phyloP scores from a whole-genome alignment of 2,797 vertebrate species.

The Chrysocyon brachyurus region DNA sequence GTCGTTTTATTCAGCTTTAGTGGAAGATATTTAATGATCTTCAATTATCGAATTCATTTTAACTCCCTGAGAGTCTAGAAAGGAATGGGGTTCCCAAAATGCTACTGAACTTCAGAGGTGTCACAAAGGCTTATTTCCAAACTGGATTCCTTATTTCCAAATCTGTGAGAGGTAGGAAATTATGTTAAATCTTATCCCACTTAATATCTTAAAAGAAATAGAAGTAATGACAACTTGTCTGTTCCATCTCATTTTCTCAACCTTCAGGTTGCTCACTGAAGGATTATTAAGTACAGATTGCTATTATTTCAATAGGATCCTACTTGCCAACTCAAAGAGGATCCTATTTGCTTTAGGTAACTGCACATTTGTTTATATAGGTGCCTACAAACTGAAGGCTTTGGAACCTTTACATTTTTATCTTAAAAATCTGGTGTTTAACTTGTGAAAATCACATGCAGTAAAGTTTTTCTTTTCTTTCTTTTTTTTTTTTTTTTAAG shows the following conservation, averaged over 20 bases:
- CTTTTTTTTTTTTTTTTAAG: too few relatives aligned
- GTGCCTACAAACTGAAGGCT: not conserved
- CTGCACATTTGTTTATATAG: not conserved
- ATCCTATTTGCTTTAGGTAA: not conserved
- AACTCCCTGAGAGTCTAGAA: conserved; percentile 1
- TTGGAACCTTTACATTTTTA: not conserved
- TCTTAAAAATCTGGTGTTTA: not conserved
- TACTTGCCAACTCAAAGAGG: not conserved
- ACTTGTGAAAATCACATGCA: conserved; percentile 50
- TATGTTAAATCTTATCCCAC: not conserved
- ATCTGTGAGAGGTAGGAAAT: not conserved
- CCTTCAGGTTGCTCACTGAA: not conserved
- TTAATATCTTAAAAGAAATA: conserved; percentile 11
- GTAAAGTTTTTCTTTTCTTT: not conserved
- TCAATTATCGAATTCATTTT: conserved; percentile 24
- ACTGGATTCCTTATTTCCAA: not conserved
- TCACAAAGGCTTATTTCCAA: conserved; percentile 26
- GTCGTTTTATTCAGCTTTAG: not conserved
- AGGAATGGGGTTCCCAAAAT: conserved; percentile 28
- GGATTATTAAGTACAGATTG: not conserved
- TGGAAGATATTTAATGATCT: conserved; percentile 19
- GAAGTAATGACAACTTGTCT: not conserved
- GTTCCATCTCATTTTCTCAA: not conserved
- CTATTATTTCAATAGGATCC: not conserved
- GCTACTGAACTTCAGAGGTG: not conserved